phyloP scores from a whole-genome alignment of 2,888 invertebrate species.

The Brenthis daphne region DNA sequence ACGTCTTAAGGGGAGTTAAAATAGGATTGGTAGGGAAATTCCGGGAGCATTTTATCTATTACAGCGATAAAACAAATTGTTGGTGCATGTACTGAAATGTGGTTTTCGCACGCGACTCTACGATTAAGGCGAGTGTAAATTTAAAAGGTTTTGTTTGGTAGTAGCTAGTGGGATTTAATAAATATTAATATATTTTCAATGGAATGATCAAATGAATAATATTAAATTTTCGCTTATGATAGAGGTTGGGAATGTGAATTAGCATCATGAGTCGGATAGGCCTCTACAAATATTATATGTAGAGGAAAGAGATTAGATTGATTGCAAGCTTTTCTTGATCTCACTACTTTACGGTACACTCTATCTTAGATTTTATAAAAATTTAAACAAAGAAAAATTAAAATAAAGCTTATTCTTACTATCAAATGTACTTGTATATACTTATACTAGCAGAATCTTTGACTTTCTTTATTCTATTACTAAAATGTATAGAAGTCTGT shows the following conservation, averaged over 20 bases:
- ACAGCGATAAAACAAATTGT: conserved; percentile 69
- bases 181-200: conserved; percentile 5
- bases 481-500: no score
- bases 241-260: neutral
- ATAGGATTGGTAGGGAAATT: conserved; percentile 48
- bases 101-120: conserved; percentile 55
- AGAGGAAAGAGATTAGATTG: no score
- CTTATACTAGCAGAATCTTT: no score
- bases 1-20: conserved; percentile 17
- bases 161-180: conserved; percentile 1
- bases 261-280: no score
- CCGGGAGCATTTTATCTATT: conserved; percentile 56
- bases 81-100: conserved; percentile 53
- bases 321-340: no score
- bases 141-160: conserved; percentile 4
- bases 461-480: no score
- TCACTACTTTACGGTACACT: no score
- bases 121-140: conserved; percentile 31
- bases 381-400: no score
- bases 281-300: no score
- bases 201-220: neutral
- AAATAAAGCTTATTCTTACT: no score
- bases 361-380: no score
- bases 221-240: neutral
- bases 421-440: no score